Base-by-base conservation (phyloP, 2,888 invertebrate genomes). In the Apocheima hispidaria region DNA sequence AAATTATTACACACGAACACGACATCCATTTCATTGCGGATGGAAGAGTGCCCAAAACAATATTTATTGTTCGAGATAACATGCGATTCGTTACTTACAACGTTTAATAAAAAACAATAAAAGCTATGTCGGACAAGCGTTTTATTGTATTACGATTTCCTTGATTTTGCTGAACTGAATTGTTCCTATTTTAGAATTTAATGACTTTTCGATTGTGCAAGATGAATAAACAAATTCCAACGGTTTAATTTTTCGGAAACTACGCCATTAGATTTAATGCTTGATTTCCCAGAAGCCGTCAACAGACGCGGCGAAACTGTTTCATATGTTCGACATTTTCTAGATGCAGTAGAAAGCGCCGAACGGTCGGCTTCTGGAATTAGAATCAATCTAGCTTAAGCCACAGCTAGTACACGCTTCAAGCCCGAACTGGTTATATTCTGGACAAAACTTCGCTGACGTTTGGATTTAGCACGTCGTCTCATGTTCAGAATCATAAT, bases 11-110 rank as follows among this genome's bases (percentile, higher is more conserved):
- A 71, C 69, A 68, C 68, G 71, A 67, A 67, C 67, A 73, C 72
- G 77, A 77, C 74, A 71, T 73, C 75, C 77, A 78, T 72, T 72
- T 75, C 77, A 78, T 72, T 72, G 73, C 72, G 64, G 68, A 79
- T 86, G 84, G 85, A 83, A 83, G 65, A 62, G 80, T 85, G 84
- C 84, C 87, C 83, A 82, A 75, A 79, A 74, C 68, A 71, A 81
- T 79, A 82, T 81, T 79, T 77, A 78, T 79, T 71, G 66, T 69
- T 70, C 57, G 66, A 61, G 66, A 76, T 74, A 67, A 70, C 76
- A 74, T 71, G 65, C 55, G 65, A 71, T 66, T 64, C 65, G 63
- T 65, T 69, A 70, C 70, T 71, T 69, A 71, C 41, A 59, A 60
- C 49, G 48, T 35, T 63, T 63, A 52, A 60, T 44, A 63, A 46